Conservation (phyloP, 2,113 vertebrate genomes). For the Eublepharis macularius region DNA sequence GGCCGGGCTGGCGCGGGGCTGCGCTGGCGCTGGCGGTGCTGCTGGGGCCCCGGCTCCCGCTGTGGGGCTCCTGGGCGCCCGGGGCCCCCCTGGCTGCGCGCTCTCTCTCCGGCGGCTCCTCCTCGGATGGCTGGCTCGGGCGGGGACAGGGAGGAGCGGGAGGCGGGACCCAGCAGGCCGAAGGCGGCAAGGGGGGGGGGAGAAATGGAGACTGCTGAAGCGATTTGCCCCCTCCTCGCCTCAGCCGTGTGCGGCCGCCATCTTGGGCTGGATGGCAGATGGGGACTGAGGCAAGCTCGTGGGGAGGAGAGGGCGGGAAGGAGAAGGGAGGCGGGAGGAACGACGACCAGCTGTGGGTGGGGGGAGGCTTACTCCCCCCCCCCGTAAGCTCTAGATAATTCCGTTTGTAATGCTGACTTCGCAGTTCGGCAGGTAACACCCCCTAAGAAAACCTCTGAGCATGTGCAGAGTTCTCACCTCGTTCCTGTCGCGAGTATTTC, state of each 20-base stretch:
- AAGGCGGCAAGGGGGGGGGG: background rate
- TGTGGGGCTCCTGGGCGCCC: constrained; percentile 41
- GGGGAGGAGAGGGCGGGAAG: too few species aligned
- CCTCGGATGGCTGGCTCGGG: constrained; percentile 36
- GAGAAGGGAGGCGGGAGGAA: too few species aligned
- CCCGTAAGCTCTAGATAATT: too few species aligned
- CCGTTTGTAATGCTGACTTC: background rate
- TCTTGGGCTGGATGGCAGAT: background rate
- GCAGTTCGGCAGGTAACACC: background rate
- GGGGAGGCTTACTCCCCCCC: too few species aligned
- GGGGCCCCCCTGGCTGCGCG: constrained; percentile 44
- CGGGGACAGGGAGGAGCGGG: constrained; percentile 40
- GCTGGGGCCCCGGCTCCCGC: constrained; percentile 52
- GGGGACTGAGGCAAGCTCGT: background rate
- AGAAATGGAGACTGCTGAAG: background rate
- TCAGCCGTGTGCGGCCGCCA: constrained; percentile 18
- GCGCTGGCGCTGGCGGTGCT: background rate
- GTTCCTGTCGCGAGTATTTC: too few species aligned
- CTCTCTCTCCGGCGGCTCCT: background rate
- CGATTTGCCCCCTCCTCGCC: background rate
- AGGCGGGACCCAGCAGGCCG: background rate
- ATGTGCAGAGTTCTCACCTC: background rate
- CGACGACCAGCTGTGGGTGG: too few species aligned
- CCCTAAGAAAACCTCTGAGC: background rate
- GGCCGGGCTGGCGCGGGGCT: background rate